phyloP scores from a whole-genome alignment of 2,888 invertebrate genomes.

The Diogma glabrata region DNA sequence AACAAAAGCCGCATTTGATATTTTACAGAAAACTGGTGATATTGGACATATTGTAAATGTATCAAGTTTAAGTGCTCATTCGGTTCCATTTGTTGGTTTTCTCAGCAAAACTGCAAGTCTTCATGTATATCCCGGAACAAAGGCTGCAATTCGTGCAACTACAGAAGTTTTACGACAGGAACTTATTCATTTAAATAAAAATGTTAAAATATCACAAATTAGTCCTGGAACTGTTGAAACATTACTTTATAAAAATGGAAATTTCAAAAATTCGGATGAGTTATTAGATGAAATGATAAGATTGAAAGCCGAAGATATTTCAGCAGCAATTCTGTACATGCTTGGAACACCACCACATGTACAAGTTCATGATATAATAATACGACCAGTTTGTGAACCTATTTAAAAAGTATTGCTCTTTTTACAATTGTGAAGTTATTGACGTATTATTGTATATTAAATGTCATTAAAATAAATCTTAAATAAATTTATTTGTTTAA shows the following conservation, averaged over 20 bases:
- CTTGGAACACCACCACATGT: neutral
- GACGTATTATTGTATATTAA: no score
- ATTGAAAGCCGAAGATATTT: neutral
- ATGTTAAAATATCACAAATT: neutral
- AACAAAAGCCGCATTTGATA: slow-evolving; percentile 35
- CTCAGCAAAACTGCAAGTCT: slow-evolving; percentile 13
- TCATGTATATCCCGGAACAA: slow-evolving; percentile 28
- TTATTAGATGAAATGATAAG: no score
- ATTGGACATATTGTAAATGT: slow-evolving; percentile 38
- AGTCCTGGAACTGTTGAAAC: neutral
- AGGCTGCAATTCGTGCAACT: slow-evolving; percentile 27
- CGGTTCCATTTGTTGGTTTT: slow-evolving; percentile 31
- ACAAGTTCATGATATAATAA: slow-evolving; percentile 1
- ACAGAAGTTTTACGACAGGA: slow-evolving; percentile 30
- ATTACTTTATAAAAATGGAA: no score
- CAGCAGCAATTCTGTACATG: neutral
- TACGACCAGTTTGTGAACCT: no score
- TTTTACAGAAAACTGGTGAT: slow-evolving; percentile 35
- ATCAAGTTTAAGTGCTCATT: slow-evolving; percentile 39
- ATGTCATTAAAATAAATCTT: no score
- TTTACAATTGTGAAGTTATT: no score
- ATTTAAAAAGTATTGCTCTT: no score
- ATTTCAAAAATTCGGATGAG: no score
- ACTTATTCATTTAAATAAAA: no score
- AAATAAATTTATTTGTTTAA: no score